A percentile compares a stretch with the other conserved stretches of the same genome.
phyloP scores from a whole-genome alignment of 1,140 invertebrate genomes.

The Drosophila mauritiana region DNA sequence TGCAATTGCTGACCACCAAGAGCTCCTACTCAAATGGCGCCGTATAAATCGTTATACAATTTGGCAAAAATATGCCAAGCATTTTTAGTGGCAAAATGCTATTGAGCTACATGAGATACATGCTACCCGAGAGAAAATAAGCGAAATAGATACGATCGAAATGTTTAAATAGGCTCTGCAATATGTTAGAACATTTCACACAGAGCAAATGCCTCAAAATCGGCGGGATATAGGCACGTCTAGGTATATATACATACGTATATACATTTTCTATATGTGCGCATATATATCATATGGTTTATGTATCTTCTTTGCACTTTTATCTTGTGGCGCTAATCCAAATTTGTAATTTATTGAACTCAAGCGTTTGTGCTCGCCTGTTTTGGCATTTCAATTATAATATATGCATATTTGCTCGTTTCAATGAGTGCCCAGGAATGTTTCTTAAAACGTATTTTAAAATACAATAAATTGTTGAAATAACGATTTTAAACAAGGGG shows the following conservation, averaged over 20 bases:
- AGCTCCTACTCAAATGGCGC: slow-evolving; percentile 33
- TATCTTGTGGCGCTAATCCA: slow-evolving; percentile 55
- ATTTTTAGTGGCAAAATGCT: slow-evolving; percentile 54
- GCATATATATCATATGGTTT: slow-evolving; percentile 43
- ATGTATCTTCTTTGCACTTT: slow-evolving; percentile 38
- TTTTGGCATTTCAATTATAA: slow-evolving; percentile 35
- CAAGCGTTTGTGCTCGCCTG: slow-evolving; percentile 42
- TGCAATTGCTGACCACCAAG: slow-evolving; percentile 34
- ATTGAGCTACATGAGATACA: slow-evolving; percentile 55
- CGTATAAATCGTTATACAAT: slow-evolving; percentile 45
- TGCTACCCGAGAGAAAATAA: slow-evolving; percentile 38
- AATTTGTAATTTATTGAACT: slow-evolving; percentile 68
- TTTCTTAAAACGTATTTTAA: slow-evolving; percentile 28
- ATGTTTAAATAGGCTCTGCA: slow-evolving; percentile 57
- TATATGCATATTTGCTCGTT: slow-evolving; percentile 18
- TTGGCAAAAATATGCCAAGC: slow-evolving; percentile 54
- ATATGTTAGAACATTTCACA: slow-evolving; percentile 38
- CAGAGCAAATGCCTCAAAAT: slow-evolving; percentile 38
- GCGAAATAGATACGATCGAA: slow-evolving; percentile 17
- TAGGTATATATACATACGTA: slow-evolving; percentile 11
- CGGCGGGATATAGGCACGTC: slow-evolving; percentile 21
- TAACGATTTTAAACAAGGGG: neutral
- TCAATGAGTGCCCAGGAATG: slow-evolving; percentile 20
- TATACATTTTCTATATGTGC: neutral
- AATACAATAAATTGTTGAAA: slow-evolving; percentile 14